Evolutionary conservation across 30 jellyfish, hydroid and myxozoan genomes (phyloP).

Genomic region (Aurelia sp.): DNA sequence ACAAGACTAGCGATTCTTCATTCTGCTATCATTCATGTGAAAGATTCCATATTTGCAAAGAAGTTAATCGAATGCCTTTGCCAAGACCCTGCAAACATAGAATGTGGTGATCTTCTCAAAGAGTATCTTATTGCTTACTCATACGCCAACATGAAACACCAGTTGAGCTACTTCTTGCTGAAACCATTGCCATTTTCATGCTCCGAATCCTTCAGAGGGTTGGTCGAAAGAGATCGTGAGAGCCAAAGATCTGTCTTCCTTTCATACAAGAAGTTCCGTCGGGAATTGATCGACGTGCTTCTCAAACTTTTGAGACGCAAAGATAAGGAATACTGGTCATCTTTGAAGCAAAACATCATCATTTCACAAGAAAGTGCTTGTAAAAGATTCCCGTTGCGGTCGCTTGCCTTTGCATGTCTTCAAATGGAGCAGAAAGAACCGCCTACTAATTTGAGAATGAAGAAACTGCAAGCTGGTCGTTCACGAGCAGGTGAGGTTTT

Average conservation of each 20-base stretch:
- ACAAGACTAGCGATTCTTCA: constrained; percentile 84
- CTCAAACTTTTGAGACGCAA: constrained; percentile 58
- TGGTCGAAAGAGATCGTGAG: constrained; percentile 75
- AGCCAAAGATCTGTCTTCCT: constrained; percentile 61
- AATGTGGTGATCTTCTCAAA: constrained; percentile 69
- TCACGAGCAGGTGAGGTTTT: constrained; percentile 3
- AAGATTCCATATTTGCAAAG: constrained; percentile 58
- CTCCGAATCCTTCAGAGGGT: constrained; percentile 80
- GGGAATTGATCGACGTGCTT: constrained; percentile 57
- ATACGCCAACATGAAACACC: constrained; percentile 75
- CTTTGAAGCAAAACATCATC: constrained; percentile 28
- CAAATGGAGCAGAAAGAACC: constrained; percentile 5
- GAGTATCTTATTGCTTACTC: constrained; percentile 81
- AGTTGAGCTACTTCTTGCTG: constrained; percentile 42
- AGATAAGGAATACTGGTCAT: constrained; percentile 58
- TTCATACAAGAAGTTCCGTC: constrained; percentile 61
- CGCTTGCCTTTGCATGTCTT: constrained; percentile 40
- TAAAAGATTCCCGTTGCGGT: constrained; percentile 67
- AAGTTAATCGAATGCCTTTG: constrained; percentile 80
- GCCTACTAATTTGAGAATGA: neutral
- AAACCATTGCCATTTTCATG: constrained; percentile 81
- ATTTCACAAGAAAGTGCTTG: constrained; percentile 47
- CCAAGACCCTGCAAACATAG: constrained; percentile 92
- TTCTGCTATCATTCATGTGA: constrained; percentile 79
- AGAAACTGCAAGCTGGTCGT: neutral